Evolutionary conservation across 2,888 invertebrate genomes (phyloP), one percentile per base, ranked within the genome.

Genomic region (Chrysopilus asiliformis): DNA sequence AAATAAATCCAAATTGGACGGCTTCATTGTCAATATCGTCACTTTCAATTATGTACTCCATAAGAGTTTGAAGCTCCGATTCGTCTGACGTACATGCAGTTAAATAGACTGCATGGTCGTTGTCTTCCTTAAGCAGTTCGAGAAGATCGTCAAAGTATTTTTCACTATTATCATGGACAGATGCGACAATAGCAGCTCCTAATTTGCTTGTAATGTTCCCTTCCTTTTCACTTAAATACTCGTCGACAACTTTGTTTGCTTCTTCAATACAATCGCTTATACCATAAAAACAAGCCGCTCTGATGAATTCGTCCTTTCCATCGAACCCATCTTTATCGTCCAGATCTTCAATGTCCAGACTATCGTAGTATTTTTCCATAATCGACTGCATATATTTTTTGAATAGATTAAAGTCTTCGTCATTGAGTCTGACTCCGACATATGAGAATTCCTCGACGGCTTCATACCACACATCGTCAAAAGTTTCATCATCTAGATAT

Each of bases 391-490:
- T 51, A 45, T 71, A 72, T 4, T 25, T 41, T 4, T 47, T 47
- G 38, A 60, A 57, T 16, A 36, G 13, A 14, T 51, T 30, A 2
- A 15, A 9, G 5, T 51, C 52, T 4, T 57, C 52, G 5, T 30
- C 7, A 0, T 55, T 58, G 35, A 60, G 38, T 4, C 56, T 55
- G 8, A 50, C 51, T 17, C 52, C 47, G 19, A 71, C 36, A 44
- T 52, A 68, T 4, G 47, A 49, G 17, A 67, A 58, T 1, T 58
- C 64, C 22, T 53, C 64, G 30, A 71, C 66, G 1, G 79, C 79
- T 1, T 80, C 67, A 4, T 68, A 66, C 89, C 87, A 90, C 0
- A 90, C 85, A n/a, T 80, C 65, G 49, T 83, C 84, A 10, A 76
- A 70, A 0, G 58, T 68, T 57, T 84, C 83, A 7, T 69, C 60